phyloP scores from a whole-genome alignment of 2,888 invertebrate species.

The Cyaniris semiargus region DNA sequence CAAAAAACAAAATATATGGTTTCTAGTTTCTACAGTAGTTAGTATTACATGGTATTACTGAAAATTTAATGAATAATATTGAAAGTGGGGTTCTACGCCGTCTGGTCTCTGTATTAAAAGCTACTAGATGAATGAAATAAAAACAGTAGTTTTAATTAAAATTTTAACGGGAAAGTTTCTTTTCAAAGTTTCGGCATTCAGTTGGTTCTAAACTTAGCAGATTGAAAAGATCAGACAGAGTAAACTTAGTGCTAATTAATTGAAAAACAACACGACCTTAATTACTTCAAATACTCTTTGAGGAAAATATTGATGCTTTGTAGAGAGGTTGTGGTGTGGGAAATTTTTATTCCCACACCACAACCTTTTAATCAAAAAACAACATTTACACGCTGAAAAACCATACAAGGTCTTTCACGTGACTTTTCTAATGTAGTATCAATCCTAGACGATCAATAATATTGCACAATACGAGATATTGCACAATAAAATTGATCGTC shows the following conservation, averaged over 20 bases:
- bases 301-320: not conserved
- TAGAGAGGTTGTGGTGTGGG: not conserved
- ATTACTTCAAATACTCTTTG: not conserved
- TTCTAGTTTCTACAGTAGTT: not conserved
- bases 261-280: not conserved
- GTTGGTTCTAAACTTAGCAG: not conserved
- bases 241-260: conserved; percentile 1
- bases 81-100: not conserved
- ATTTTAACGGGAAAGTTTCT: not conserved
- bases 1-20: not conserved
- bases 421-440: too few relatives aligned
- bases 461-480: too few relatives aligned
- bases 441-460: too few relatives aligned
- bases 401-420: too few relatives aligned
- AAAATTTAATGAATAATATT: not conserved
- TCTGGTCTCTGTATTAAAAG: not conserved
- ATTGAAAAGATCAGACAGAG: conserved; percentile 3
- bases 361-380: too few relatives aligned
- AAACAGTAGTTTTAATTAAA: not conserved
- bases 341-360: not conserved
- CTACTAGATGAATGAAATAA: not conserved
- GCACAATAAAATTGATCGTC: too few relatives aligned
- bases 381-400: too few relatives aligned
- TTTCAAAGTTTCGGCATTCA: conserved; percentile 8
- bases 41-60: not conserved